Evolutionary conservation across 2,113 vertebrate genomes (phyloP).

Genomic region (Melanerpes formicivorus): DNA sequence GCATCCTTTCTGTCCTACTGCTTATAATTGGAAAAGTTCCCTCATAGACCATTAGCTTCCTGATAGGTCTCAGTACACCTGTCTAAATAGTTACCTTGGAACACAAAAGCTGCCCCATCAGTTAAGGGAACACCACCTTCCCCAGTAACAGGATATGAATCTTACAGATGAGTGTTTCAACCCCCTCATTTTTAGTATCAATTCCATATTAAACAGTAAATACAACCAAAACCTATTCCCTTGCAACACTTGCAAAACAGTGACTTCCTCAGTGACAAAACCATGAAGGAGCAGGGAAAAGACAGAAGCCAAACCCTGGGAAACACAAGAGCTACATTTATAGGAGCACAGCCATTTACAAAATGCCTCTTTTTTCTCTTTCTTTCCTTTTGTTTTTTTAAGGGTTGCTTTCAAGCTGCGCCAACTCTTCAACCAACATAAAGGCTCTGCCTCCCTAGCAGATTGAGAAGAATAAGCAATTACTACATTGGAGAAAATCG

Average conservation of each 20-base stretch:
- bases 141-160: neutral
- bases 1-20: neutral
- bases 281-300: neutral
- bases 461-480: slow-evolving; percentile 63
- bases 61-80: neutral
- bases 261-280: neutral
- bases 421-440: slow-evolving; percentile 28
- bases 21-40: neutral
- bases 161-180: neutral
- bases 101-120: neutral
- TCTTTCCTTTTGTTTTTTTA: neutral
- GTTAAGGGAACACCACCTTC: neutral
- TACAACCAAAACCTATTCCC: neutral
- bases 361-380: neutral
- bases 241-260: accelerated
- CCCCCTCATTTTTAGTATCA: neutral
- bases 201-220: neutral
- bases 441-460: slow-evolving; percentile 55
- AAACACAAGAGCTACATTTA: slow-evolving; percentile 29
- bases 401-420: slow-evolving; percentile 59
- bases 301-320: neutral
- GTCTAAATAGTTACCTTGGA: neutral
- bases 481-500: slow-evolving; percentile 60
- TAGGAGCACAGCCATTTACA: neutral
- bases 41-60: neutral